These are phyloP conservation scores for Lonchura striata DNA, from an alignment of 2,113 vertebrate genomes.

Conservation along the genomic window DNA sequence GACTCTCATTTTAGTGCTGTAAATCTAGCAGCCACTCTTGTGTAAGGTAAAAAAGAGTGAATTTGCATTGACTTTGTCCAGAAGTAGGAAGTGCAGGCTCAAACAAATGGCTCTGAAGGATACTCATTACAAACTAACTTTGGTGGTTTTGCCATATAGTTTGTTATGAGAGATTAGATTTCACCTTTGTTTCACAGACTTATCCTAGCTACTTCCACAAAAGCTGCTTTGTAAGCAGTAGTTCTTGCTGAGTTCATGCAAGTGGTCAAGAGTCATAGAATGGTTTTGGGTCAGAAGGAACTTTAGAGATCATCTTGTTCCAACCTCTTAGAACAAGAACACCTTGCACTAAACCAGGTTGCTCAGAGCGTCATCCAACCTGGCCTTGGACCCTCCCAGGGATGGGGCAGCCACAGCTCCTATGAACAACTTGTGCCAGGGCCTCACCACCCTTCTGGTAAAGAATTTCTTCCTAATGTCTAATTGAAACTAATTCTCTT, in stretches of 20 bases:
- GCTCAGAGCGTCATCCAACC: not conserved
- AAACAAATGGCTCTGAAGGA: not conserved
- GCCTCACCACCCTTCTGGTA: not conserved
- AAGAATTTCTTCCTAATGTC: not conserved
- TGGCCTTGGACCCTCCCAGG: not conserved
- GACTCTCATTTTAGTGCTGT: not conserved
- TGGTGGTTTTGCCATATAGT: not conserved
- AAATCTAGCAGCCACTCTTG: not conserved
- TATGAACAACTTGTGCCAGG: not conserved
- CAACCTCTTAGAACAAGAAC: rapidly evolving
- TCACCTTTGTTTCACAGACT: not conserved
- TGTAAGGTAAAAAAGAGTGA: not conserved
- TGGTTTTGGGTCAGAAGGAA: not conserved
- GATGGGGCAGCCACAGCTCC: not conserved
- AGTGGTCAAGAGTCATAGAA: not conserved
- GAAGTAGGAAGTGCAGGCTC: not conserved
- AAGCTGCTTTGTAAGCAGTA: not conserved
- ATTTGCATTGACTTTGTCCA: not conserved
- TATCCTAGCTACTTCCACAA: not conserved
- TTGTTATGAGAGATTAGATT: not conserved
- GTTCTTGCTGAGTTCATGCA: not conserved
- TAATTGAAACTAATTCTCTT: not conserved
- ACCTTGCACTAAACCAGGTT: rapidly evolving
- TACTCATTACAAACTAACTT: not conserved
- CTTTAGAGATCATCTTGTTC: too few relatives aligned